A percentile compares a stretch with the other conserved stretches of the same genome.
These are phyloP conservation scores for Melipona beecheii DNA, from an alignment of 2,888 invertebrate species.

Conservation along the genomic window DNA sequence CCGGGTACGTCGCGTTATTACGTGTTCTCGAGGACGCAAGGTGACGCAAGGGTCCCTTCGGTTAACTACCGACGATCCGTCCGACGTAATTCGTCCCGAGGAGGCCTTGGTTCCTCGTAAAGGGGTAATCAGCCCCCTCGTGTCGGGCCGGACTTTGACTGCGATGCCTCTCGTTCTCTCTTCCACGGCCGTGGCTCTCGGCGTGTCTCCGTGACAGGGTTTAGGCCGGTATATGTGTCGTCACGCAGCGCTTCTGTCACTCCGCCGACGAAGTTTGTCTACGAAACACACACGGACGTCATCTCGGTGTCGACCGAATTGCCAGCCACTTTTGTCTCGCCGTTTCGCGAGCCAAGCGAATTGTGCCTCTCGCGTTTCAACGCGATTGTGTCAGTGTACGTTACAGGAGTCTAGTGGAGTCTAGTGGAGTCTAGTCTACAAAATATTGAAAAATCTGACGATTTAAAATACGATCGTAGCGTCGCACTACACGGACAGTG, in stretches of 20 bases:
- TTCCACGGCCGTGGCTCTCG: slow-evolving; percentile 64
- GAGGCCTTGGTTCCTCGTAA: slow-evolving; percentile 81
- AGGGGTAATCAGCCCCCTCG: slow-evolving; percentile 83
- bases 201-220: slow-evolving; percentile 66
- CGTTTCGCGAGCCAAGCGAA: not conserved
- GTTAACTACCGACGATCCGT: slow-evolving; percentile 21
- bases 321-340: not conserved
- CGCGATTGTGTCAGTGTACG: not conserved
- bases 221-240: slow-evolving; percentile 66
- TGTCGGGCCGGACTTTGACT: slow-evolving; percentile 78
- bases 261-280: slow-evolving; percentile 80
- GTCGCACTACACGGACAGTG: not conserved
- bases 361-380: not conserved
- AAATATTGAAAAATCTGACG: too few relatives aligned
- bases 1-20: slow-evolving; percentile 30
- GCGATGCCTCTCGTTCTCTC: slow-evolving; percentile 71
- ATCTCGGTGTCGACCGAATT: slow-evolving; percentile 40
- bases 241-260: slow-evolving; percentile 77
- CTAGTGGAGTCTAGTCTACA: too few relatives aligned
- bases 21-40: slow-evolving; percentile 51
- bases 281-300: slow-evolving; percentile 73
- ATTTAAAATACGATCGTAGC: too few relatives aligned
- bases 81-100: slow-evolving; percentile 46
- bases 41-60: slow-evolving; percentile 23
- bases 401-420: too few relatives aligned